A percentile compares a stretch with the other conserved stretches of the same genome.
Evolutionary conservation across 2,888 invertebrate genomes (phyloP).

Genomic region (Eretmocerus hayati): DNA sequence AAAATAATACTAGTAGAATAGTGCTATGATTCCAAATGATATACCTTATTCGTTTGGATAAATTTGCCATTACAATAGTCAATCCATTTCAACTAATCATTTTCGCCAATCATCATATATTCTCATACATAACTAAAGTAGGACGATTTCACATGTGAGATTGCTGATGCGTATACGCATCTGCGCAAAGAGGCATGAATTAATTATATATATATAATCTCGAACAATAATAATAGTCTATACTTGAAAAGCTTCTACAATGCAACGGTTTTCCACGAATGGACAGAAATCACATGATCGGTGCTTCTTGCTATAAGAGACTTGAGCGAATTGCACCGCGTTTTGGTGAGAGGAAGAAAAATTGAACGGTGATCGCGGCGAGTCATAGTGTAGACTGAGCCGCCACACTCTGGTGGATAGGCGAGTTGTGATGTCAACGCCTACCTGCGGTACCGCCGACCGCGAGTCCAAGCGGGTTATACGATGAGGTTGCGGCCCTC

Average conservation of each 20-base stretch:
- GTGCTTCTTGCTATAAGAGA: not conserved
- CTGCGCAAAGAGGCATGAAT: constrained; percentile 6
- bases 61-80: too few species aligned
- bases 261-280: constrained; percentile 4
- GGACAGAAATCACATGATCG: not conserved
- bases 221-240: constrained; percentile 12
- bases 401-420: too few species aligned
- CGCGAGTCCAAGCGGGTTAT: constrained; percentile 82
- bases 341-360: too few species aligned
- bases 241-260: constrained; percentile 22
- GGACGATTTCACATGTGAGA: too few species aligned
- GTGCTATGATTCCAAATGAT: constrained; percentile 16
- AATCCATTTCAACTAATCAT: too few species aligned
- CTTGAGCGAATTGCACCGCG: too few species aligned
- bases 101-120: too few species aligned
- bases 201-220: constrained; percentile 7
- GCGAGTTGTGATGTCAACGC: constrained; percentile 37
- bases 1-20: not conserved
- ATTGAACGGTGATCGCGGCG: too few species aligned
- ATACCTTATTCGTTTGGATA: constrained; percentile 21
- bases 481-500: constrained; percentile 55
- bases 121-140: too few species aligned
- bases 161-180: too few species aligned
- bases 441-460: constrained; percentile 71
- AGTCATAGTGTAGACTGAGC: too few species aligned